A percentile compares a stretch with the other conserved stretches of the same genome.
Evolutionary conservation across 2,888 invertebrate species (phyloP).

Genomic region (Tanytarsus gracilentus): DNA sequence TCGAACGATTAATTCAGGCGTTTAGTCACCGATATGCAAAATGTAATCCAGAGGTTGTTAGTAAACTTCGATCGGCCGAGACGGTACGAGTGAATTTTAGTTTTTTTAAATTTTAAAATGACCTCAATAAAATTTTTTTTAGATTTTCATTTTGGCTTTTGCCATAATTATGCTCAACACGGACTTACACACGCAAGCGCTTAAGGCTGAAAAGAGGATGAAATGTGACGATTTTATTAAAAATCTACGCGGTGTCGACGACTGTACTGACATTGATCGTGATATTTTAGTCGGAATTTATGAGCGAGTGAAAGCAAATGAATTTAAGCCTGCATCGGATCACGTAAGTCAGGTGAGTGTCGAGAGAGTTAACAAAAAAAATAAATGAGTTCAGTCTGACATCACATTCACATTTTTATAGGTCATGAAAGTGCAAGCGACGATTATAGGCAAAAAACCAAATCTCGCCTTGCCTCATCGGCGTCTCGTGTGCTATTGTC

Average conservation of each 20-base stretch:
- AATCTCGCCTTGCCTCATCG: slow-evolving; percentile 92
- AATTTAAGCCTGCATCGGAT: slow-evolving; percentile 90
- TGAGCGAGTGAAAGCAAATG: slow-evolving; percentile 87
- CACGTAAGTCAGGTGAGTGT: slow-evolving; percentile 51
- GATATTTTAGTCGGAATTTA: slow-evolving; percentile 92
- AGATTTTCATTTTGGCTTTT: slow-evolving; percentile 83
- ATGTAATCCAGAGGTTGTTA: slow-evolving; percentile 87
- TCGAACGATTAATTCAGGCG: slow-evolving; percentile 88
- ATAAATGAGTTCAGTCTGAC: neutral
- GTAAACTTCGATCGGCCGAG: slow-evolving; percentile 71
- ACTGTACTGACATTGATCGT: slow-evolving; percentile 86
- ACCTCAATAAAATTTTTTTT: slow-evolving; percentile 29
- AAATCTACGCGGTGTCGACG: slow-evolving; percentile 91
- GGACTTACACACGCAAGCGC: slow-evolving; percentile 90
- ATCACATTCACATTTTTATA: neutral
- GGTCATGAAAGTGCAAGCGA: slow-evolving; percentile 95
- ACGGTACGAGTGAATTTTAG: slow-evolving; percentile 51
- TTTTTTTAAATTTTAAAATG: neutral
- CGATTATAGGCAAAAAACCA: slow-evolving; percentile 95
- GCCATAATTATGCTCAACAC: slow-evolving; percentile 99
- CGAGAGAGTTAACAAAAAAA: slow-evolving; percentile 43
- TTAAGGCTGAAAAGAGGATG: slow-evolving; percentile 93
- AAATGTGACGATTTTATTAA: slow-evolving; percentile 90
- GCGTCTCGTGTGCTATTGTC: slow-evolving; percentile 95
- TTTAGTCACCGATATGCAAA: slow-evolving; percentile 90